Evolutionary conservation across 2,113 vertebrate species (phyloP).

Genomic region (rabbit (Oryctolagus cuniculus)): mOryCun1.1 NC_091443.1:15800001-15800500

Average conservation of each 20-base stretch:
- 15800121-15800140: neutral
- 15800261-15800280: neutral
- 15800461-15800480: neutral
- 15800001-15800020: neutral
- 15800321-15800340: neutral
- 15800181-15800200: neutral
- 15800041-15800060: neutral
- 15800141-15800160: neutral
- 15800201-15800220: neutral
- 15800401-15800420: neutral
- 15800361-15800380: neutral
- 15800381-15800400: neutral
- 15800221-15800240: neutral
- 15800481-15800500: neutral
- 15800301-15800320: neutral
- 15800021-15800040: neutral
- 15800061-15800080: neutral
- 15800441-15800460: fast-evolving
- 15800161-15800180: neutral
- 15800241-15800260: neutral
- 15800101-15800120: neutral
- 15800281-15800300: neutral
- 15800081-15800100: neutral
- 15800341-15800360: neutral
- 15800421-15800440: neutral